Evolutionary conservation across 2,888 invertebrate genomes (phyloP), one percentile per base, ranked within the genome.

Genomic region (Drosophila pseudotakahashii): DNA sequence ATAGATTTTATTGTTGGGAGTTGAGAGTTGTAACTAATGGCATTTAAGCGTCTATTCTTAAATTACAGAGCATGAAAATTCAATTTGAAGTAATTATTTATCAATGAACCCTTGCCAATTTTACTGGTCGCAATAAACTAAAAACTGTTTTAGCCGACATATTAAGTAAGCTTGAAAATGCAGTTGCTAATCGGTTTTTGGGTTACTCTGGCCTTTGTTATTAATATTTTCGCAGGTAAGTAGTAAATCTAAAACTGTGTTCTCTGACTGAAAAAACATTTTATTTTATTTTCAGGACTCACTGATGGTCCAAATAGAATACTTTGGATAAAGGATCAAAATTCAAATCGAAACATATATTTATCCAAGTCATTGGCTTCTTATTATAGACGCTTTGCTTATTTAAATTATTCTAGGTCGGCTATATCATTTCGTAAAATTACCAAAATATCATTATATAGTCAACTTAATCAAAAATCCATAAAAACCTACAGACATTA

Each of bases 81-180:
- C 30, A 47, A 47, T 47, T 47, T 32, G 16, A 47, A 32, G 30
- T 32, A 47, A 16, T 47, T 47, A 32, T 47, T 47, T 47, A 47
- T 47, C 30, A 47, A 10, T 30, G 47, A 30, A 47, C 11, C 14
- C 30, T 16, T 30, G 10, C 7, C n/a, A 9, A 23, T 23, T 26
- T 45, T 45, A 45, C 26, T n/a, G 3, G n/a, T 47, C 14, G 30
- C 30, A 16, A 26, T 26, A 47, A 47, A 47, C 14, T 47, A 14
- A 32, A 30, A 47, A 14, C 47, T 11, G 14, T 32, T 30, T 14
- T 47, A 30, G 14, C 30, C n/a, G 30, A 14, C 5, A 9, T 47
- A 11, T 10, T n/a, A 30, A 47, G 30, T 47, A 47, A 30, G 14
- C 30, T 30, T 10, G 9, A 47, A 5, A 47, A 47, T 47, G 47